phyloP scores from a whole-genome alignment of 2,888 invertebrate genomes.

The Fabriciana adippe region DNA sequence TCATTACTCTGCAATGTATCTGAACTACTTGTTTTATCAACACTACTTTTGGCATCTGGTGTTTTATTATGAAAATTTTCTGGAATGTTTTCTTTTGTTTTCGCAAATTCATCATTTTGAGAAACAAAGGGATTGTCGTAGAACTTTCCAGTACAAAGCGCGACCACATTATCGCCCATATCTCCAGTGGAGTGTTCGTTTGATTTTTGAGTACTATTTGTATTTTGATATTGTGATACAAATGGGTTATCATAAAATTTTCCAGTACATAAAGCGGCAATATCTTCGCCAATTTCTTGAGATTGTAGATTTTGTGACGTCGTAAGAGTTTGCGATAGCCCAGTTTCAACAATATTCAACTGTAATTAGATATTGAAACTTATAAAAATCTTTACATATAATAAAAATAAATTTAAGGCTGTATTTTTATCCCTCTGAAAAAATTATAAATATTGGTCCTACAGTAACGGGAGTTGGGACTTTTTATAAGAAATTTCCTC shows the following conservation, averaged over 20 bases:
- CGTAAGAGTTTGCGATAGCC: slow-evolving; percentile 67
- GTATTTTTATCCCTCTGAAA: not conserved
- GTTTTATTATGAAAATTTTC: not conserved
- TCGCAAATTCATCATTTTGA: slow-evolving; percentile 3
- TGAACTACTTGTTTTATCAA: not conserved
- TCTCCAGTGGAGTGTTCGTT: slow-evolving; percentile 51
- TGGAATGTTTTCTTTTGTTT: not conserved
- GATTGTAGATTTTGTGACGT: slow-evolving; percentile 61
- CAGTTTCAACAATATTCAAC: slow-evolving; percentile 79
- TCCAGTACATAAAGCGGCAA: slow-evolving; percentile 81
- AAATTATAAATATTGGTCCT: no score
- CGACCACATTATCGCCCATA: slow-evolving; percentile 76
- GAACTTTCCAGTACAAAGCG: slow-evolving; percentile 82
- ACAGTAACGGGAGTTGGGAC: no score
- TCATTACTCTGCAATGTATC: slow-evolving; percentile 1
- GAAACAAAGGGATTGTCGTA: slow-evolving; percentile 70
- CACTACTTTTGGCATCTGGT: not conserved
- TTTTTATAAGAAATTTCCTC: no score
- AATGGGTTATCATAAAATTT: slow-evolving; percentile 78
- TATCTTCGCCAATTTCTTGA: slow-evolving; percentile 71
- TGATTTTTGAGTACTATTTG: slow-evolving; percentile 2
- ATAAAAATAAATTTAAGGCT: no score
- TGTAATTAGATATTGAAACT: slow-evolving; percentile 36
- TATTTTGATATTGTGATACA: slow-evolving; percentile 46
- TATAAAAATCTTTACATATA: no score